Evolutionary conservation across 37 sponge, comb jelly and placozoan species (phyloP), one percentile per base, ranked within the genome.

Genomic region (Diacarnus erythraeanus): DNA sequence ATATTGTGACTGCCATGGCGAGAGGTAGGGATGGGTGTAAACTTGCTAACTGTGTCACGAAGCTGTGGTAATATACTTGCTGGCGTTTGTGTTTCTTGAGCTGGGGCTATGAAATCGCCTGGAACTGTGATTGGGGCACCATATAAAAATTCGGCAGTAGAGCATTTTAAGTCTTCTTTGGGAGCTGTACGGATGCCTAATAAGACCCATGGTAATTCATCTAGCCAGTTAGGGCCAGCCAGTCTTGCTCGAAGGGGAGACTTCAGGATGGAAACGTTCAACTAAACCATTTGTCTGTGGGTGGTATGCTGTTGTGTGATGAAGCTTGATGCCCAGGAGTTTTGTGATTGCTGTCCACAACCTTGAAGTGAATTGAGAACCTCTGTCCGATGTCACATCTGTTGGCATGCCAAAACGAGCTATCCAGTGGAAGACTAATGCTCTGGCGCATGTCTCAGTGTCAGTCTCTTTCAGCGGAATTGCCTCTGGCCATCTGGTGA

Each of bases 101-200:
- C 9, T 30, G 22, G 20, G 30, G 75, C 58, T 17, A 74, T 74
- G 35, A 80, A 80, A 29, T 80, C 81, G 18, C 63, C 72, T 27
- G 81, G 72, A 15, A 71, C 81, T n/a, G n/a, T n/a, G n/a, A n/a
- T n/a, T n/a, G n/a, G n/a, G n/a, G n/a, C n/a, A n/a, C n/a, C n/a
- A n/a, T 80, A 71, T 3, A 80, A 39, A 30, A 80, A 12, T 37
- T 80, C 64, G 38, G 72, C 81, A 26, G 81, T 69, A 1, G 72
- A 80, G 34, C 81, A 80, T 3, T 59, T 72, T n/a, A 80, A 30
- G 39, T 80, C 81, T 20, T 80, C 81, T 39, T 80, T 80, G 20
- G 81, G 81, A 59, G 81, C 72, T 23, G 80, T 80, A 18, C 71
- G 47, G 39, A 80, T 80, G 37, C 80, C 80, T n/a, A n/a, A n/a